Evolutionary conservation across 2,888 invertebrate genomes (phyloP).

Genomic region (Drosophila nr. medialis): DNA sequence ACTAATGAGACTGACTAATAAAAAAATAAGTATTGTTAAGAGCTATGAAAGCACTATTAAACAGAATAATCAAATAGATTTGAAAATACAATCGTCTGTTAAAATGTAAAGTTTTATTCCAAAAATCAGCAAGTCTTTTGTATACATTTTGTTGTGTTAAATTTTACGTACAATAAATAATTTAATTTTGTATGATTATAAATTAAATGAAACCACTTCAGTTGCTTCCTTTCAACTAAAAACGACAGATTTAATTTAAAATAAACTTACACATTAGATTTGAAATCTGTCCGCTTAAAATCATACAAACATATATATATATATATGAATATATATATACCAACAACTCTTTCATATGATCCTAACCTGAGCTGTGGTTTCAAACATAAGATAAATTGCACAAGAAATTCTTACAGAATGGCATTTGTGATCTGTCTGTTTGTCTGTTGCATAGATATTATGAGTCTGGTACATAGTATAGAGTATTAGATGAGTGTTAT

Average conservation of each 20-base stretch:
- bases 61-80: not conserved
- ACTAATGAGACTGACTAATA: too few species aligned
- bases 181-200: constrained; percentile 24
- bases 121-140: constrained; percentile 58
- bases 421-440: constrained; percentile 31
- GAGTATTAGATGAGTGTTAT: constrained; percentile 27
- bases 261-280: constrained; percentile 47
- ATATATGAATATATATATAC: not conserved
- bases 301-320: constrained; percentile 16
- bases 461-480: constrained; percentile 32
- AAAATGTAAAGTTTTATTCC: constrained; percentile 69
- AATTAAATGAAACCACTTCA: constrained; percentile 56
- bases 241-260: constrained; percentile 17
- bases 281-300: constrained; percentile 51
- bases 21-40: not conserved
- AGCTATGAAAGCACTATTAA: not conserved
- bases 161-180: constrained; percentile 32
- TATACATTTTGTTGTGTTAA: constrained; percentile 41
- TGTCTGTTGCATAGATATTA: constrained; percentile 27
- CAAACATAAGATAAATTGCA: constrained; percentile 61
- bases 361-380: constrained; percentile 30
- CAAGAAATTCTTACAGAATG: constrained; percentile 72
- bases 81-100: constrained; percentile 13
- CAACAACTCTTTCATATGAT: constrained; percentile 28
- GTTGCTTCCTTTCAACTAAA: constrained; percentile 27